phyloP scores from a whole-genome alignment of 2,113 vertebrate genomes.

The Cairina moschata region DNA sequence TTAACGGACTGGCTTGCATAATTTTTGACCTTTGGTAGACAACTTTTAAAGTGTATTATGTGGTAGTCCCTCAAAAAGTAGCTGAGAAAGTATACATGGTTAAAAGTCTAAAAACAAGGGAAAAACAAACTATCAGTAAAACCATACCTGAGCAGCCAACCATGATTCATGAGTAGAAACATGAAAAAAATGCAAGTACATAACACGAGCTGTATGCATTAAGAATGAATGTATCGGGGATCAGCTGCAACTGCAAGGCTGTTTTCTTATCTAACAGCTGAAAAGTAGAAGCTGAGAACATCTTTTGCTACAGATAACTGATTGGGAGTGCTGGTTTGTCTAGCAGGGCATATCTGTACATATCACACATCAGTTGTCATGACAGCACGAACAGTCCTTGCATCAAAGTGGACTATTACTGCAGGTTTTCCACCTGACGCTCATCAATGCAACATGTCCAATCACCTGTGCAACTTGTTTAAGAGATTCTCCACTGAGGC shows the following conservation, averaged over 20 bases:
- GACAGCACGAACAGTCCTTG: background rate
- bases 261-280: background rate
- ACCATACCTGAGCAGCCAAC: background rate
- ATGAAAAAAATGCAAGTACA: background rate
- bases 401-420: background rate
- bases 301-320: background rate
- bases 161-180: background rate
- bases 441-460: background rate
- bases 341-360: background rate
- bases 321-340: background rate
- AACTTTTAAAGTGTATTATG: background rate
- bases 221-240: background rate
- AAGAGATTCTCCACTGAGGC: background rate
- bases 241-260: background rate
- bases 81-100: background rate
- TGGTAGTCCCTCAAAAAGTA: background rate
- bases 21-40: background rate
- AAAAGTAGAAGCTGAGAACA: background rate
- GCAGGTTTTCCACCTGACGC: background rate
- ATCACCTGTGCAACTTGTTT: background rate
- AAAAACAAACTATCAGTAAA: background rate
- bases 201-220: background rate
- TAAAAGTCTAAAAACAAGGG: background rate
- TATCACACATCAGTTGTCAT: background rate
- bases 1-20: background rate